Conservation (phyloP, 1,140 invertebrate genomes). For the Zophobas morio region DNA sequence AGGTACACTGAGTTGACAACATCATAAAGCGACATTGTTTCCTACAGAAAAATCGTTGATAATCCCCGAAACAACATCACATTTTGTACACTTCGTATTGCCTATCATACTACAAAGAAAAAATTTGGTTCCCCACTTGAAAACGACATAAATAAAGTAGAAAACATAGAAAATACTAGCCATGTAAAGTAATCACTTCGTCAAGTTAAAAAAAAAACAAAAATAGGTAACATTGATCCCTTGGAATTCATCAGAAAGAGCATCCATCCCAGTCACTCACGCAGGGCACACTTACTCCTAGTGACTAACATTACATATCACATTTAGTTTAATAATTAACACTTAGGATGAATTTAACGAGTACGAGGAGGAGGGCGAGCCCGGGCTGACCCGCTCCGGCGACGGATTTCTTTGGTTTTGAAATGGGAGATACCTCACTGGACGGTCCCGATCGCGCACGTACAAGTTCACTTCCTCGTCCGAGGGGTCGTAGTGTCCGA, state of each 20-base stretch:
- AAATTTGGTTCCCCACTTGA: slow-evolving; percentile 30
- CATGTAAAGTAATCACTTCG: not conserved
- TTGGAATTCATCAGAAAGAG: slow-evolving; percentile 31
- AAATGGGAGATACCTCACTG: slow-evolving; percentile 25
- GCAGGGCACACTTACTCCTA: slow-evolving; percentile 42
- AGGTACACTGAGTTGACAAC: slow-evolving; percentile 25
- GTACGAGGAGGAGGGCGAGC: slow-evolving; percentile 22
- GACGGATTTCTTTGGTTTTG: slow-evolving; percentile 41
- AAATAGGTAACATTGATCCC: slow-evolving; percentile 37
- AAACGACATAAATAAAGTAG: slow-evolving; percentile 24
- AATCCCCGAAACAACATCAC: slow-evolving; percentile 2
- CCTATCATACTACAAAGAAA: slow-evolving; percentile 9
- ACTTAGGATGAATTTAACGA: slow-evolving; percentile 38
- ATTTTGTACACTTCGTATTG: slow-evolving; percentile 32
- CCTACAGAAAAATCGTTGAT: slow-evolving; percentile 2
- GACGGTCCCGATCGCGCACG: slow-evolving; percentile 12
- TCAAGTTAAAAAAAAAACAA: not conserved
- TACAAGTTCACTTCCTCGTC: slow-evolving; percentile 31
- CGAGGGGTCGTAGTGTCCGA: slow-evolving; percentile 4
- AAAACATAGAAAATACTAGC: slow-evolving; percentile 30
- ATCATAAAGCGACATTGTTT: too few species aligned
- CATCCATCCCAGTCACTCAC: slow-evolving; percentile 17
- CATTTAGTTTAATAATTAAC: slow-evolving; percentile 44
- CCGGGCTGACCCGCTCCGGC: slow-evolving; percentile 24
- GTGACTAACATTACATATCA: slow-evolving; percentile 48